Evolutionary conservation across 2,888 invertebrate species (phyloP), one percentile per base, ranked within the genome.

Genomic region (Drosophila rubida): DNA sequence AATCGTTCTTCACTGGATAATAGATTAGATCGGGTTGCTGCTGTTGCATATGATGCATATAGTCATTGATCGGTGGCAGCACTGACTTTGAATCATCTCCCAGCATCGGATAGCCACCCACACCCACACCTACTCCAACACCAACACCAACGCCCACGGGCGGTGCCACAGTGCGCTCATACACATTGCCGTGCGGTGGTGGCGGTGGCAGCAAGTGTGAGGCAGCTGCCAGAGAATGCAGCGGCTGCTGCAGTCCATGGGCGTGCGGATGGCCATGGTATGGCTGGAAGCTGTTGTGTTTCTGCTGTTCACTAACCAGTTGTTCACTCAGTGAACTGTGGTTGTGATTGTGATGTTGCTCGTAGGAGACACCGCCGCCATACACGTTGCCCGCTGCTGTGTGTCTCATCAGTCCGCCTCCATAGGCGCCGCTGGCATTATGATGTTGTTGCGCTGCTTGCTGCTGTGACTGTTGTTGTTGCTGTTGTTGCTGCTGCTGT

Each of bases 1-100:
- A 91, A 79, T 91, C 91, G 67, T 91, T 91, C 74, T 92, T 92
- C 82, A 91, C 91, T 80, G 91, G 87, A 81, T 91, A 92, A 70
- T 92, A 91, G 76, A 91, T 89, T 60, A 91, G 86, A 76, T 91
- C 90, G 55, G 91, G 89, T 69, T 91, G 91, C 55, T 88, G 78
- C 16, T 81, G 87, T 45, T 89, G 89, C 78, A 89, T 90, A 77
- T 90, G 90, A 78, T 90, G 90, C 91, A 92, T 91, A 27, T 92
- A 91, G 46, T 91, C 91, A 64, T 90, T 90, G 54, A 92, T 90
- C 14, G 92, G 91, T 35, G 92, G 92, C 78, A 92, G 69, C 68
- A 91, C 90, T 0, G 90, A 88, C 72, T 91, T 91, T n/a, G 87
- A 64, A 41, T 91, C 91, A 42, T 91, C 91, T 2, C 80, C 81